Conservation (phyloP, 2,113 vertebrate genomes). For the Austrofundulus limnaeus region DNA sequence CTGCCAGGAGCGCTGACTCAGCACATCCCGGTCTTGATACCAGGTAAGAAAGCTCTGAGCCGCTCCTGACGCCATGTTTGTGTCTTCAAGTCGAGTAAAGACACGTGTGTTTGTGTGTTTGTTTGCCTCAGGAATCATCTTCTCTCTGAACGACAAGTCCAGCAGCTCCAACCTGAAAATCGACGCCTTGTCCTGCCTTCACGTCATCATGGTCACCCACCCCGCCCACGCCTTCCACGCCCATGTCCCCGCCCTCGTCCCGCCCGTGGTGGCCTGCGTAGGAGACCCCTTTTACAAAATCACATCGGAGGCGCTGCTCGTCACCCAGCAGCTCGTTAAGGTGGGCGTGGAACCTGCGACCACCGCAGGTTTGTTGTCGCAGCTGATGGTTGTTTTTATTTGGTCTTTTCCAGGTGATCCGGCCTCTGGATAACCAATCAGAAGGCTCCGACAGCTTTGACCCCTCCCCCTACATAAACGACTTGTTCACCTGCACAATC, state of each 20-base stretch:
- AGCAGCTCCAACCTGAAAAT: slow-evolving; percentile 99
- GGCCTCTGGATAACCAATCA: slow-evolving; percentile 87
- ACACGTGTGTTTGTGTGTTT: not conserved
- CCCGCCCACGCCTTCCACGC: slow-evolving; percentile 96
- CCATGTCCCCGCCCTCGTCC: slow-evolving; percentile 93
- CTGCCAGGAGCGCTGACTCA: slow-evolving; percentile 94
- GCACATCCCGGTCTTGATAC: slow-evolving; percentile 94
- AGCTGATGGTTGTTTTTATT: not conserved
- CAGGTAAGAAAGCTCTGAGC: slow-evolving; percentile 79
- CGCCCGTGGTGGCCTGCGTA: slow-evolving; percentile 95
- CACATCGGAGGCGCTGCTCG: slow-evolving; percentile 96
- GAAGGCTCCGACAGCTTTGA: slow-evolving; percentile 85
- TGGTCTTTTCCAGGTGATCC: slow-evolving; percentile 80
- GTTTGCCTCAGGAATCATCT: slow-evolving; percentile 89
- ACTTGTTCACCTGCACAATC: slow-evolving; percentile 95
- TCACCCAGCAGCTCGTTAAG: slow-evolving; percentile 97
- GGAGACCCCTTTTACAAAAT: slow-evolving; percentile 99
- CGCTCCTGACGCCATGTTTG: no score
- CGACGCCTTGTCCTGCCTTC: slow-evolving; percentile 93
- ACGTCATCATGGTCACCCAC: slow-evolving; percentile 96
- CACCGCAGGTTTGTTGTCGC: rapidly evolving
- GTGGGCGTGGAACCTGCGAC: slow-evolving; percentile 13
- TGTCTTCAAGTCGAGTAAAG: no score
- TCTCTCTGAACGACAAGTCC: slow-evolving; percentile 97
- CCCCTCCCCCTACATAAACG: slow-evolving; percentile 93